These are phyloP conservation scores for Digitonthophagus gazella DNA, from an alignment of 2,888 invertebrate species.

Conservation along the genomic window DNA sequence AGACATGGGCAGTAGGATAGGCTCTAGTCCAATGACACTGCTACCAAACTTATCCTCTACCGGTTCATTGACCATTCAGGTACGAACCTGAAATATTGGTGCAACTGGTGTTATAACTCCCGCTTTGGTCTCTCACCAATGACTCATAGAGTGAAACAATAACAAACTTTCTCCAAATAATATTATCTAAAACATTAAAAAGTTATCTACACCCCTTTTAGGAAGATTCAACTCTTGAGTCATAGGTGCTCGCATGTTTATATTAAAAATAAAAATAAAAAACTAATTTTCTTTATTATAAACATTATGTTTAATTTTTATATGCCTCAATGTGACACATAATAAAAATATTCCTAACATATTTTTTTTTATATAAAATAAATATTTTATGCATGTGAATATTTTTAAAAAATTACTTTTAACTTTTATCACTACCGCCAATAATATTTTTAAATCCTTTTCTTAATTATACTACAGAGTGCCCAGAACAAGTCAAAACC, in stretches of 20 bases:
- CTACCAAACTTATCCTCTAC: slow-evolving; percentile 56
- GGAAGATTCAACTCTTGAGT: not conserved
- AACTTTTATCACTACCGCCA: no score
- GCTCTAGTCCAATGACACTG: slow-evolving; percentile 56
- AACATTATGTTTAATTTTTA: no score
- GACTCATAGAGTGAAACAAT: not conserved
- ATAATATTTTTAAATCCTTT: no score
- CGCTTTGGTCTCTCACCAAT: slow-evolving; percentile 10
- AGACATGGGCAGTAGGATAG: slow-evolving; percentile 51
- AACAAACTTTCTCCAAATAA: no score
- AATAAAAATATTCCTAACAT: no score
- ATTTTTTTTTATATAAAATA: no score
- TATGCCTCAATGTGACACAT: no score
- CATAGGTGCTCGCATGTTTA: not conserved
- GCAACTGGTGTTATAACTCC: not conserved
- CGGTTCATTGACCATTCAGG: slow-evolving; percentile 51
- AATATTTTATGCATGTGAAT: no score
- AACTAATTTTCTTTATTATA: not conserved
- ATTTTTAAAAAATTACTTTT: no score
- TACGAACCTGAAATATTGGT: slow-evolving; percentile 38
- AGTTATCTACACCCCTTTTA: no score
- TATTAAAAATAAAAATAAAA: not conserved
- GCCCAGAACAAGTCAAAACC: slow-evolving; percentile 38
- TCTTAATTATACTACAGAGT: slow-evolving; percentile 28
- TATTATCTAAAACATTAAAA: no score